These are phyloP conservation scores for Chloroceryle amazona DNA, from an alignment of 2,797 vertebrate species.

Conservation along the genomic window DNA sequence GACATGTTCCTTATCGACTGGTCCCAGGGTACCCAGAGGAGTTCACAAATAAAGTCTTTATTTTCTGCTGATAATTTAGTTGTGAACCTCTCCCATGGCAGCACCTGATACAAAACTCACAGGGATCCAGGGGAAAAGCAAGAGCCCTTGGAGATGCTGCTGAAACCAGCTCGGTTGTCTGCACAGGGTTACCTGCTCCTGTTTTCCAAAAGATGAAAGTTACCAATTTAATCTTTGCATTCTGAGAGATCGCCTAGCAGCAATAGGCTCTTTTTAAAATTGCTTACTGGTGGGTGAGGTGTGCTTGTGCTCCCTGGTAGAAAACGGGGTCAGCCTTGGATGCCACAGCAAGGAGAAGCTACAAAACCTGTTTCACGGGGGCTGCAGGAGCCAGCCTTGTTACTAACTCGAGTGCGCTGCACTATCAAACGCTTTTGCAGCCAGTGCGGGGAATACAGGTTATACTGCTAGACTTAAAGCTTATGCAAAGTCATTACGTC, in stretches of 20 bases:
- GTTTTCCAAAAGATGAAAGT: not conserved
- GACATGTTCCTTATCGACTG: not conserved
- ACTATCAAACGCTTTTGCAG: constrained; percentile 42
- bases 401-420: fast-evolving
- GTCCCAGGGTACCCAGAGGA: not conserved
- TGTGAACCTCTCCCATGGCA: not conserved
- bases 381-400: not conserved
- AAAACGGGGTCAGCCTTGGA: not conserved
- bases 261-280: not conserved
- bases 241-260: not conserved
- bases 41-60: not conserved
- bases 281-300: not conserved
- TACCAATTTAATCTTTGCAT: constrained; percentile 11
- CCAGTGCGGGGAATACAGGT: constrained; percentile 20
- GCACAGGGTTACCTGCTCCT: not conserved
- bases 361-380: not conserved
- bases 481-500: constrained; percentile 77
- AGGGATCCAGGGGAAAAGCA: not conserved
- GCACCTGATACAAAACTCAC: not conserved
- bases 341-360: not conserved
- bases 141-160: not conserved
- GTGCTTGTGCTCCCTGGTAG: not conserved
- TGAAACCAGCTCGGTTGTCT: not conserved
- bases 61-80: not conserved
- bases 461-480: constrained; percentile 73